Evolutionary conservation across 2,888 invertebrate genomes (phyloP), one percentile per base, ranked within the genome.

Genomic region (Entomobrya multifasciata): DNA sequence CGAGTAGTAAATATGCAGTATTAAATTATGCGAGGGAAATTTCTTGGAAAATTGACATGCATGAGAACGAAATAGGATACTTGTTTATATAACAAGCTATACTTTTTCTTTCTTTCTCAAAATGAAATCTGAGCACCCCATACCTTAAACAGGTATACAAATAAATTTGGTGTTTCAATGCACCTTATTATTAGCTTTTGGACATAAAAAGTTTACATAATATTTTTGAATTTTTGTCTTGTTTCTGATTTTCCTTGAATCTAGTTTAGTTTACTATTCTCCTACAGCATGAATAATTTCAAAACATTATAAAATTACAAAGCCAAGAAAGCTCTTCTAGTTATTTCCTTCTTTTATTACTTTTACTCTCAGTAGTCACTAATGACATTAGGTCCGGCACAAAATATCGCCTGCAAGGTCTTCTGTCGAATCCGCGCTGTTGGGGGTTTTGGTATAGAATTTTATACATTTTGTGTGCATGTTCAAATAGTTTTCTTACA

Each of bases 311-410:
- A 36, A 67, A 67, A 41, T 67, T 36, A 67, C 41, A 67, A 67
- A 67, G 65, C 41, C 13, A 41, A 67, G n/a, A n/a, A n/a, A 36
- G 41, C 41, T 65, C 27, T 62, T 6, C 27, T n/a, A 27, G 30
- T 67, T n/a, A 10, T 25, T 41, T 10, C 10, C 20, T 20, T 20
- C 41, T 67, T 67, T 67, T 67, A 67, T 67, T 41, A 67, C 13
- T 49, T 8, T 13, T 15, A 3, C n/a, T 15, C 41, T 41, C 20
- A 36, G 8, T 11, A 4, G n/a, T 41, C 27, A 25, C 65, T 67
- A 41, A 67, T 41, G 65, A 41, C 20, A 41, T 67, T 67, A 67
- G 36, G 65, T 67, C 41, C 41, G 41, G 36, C 65, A 67, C n/a
- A 41, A 67, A 36, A 67, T 13, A 41, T 67, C 41, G 36, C 36